phyloP scores from a whole-genome alignment of 2,113 vertebrate species.

The Cyprinus carpio region DNA sequence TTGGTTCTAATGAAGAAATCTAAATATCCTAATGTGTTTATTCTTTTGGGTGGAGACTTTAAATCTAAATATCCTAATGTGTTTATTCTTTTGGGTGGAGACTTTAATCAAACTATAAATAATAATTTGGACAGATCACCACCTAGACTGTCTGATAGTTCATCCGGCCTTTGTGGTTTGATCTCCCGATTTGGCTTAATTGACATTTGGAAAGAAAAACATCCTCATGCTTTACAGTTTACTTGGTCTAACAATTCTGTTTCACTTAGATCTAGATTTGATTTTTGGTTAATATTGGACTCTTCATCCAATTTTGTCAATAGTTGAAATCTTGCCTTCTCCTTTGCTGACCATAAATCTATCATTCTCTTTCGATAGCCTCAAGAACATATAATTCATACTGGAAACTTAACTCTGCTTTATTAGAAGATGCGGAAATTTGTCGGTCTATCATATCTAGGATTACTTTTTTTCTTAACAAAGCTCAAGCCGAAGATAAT shows the following conservation, averaged over 20 bases:
- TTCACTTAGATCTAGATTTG: neutral
- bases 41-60: too few relatives aligned
- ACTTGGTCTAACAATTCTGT: neutral
- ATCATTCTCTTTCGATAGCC: neutral
- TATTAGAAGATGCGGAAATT: neutral
- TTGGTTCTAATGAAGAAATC: too few relatives aligned
- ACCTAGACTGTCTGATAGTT: too few relatives aligned
- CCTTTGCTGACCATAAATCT: neutral
- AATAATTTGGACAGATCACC: neutral
- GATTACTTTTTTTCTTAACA: neutral
- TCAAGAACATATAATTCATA: neutral
- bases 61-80: too few relatives aligned
- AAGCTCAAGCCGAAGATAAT: neutral
- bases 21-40: too few relatives aligned
- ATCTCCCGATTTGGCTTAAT: neutral
- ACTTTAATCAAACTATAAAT: neutral
- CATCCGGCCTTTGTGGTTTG: neutral
- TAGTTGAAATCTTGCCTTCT: neutral
- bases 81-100: neutral
- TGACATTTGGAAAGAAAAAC: neutral
- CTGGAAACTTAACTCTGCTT: neutral
- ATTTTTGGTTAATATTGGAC: neutral
- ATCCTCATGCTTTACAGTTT: constrained; percentile 1
- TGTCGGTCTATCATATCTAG: neutral
- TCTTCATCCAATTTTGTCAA: neutral